Evolutionary conservation across 2,113 vertebrate species (phyloP).

Genomic region (Anolis sagrei): DNA sequence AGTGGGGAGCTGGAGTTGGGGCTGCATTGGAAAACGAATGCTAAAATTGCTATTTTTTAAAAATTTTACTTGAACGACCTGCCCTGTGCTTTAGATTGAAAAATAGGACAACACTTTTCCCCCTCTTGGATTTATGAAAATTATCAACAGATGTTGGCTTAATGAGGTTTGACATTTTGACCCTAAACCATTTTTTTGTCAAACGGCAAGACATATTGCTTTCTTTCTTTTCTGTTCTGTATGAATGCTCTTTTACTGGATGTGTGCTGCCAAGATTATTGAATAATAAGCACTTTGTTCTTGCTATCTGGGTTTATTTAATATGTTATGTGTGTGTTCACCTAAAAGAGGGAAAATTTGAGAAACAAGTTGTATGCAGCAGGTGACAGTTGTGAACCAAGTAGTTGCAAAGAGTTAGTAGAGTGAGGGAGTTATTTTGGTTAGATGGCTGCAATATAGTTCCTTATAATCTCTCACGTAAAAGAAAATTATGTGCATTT

Average conservation of each 20-base stretch:
- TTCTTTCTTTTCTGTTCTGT: conserved; percentile 6
- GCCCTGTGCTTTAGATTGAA: background rate
- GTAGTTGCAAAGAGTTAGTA: background rate
- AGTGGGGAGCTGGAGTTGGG: background rate
- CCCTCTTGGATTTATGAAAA: conserved; percentile 9
- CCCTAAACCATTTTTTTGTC: conserved; percentile 23
- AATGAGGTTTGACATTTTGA: conserved; percentile 33
- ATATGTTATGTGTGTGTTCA: background rate
- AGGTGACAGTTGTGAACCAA: background rate
- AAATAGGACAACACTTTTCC: background rate
- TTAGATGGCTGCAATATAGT: background rate
- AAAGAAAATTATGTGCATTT: background rate
- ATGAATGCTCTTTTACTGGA: conserved; percentile 21
- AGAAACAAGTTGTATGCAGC: background rate
- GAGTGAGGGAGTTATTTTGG: background rate
- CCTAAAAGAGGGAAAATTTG: background rate
- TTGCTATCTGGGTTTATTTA: background rate
- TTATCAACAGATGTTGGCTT: conserved; percentile 31
- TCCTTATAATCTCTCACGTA: background rate
- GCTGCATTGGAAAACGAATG: background rate
- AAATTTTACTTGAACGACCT: background rate
- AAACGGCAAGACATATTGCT: conserved; percentile 11
- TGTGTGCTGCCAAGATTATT: background rate
- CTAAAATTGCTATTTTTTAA: background rate
- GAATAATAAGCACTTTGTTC: conserved; percentile 31